These are phyloP conservation scores for Dreissena rostriformis DNA, from an alignment of 1,140 invertebrate species.

Conservation along the genomic window DNA sequence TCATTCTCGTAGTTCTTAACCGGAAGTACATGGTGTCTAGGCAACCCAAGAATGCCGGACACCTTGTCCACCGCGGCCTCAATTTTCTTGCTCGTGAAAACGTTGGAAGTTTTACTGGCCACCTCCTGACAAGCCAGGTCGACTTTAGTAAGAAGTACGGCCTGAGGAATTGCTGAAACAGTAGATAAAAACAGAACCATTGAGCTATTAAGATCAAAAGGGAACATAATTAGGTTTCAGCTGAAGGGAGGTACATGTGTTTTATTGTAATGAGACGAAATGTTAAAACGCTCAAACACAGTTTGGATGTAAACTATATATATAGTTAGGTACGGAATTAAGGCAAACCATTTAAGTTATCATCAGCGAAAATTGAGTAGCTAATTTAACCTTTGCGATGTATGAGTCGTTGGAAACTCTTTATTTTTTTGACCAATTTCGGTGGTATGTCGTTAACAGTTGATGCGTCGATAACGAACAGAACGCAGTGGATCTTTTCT, in stretches of 20 bases:
- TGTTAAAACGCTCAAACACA: too few species aligned
- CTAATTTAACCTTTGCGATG: conserved; percentile 7
- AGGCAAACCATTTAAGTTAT: too few species aligned
- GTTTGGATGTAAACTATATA: too few species aligned
- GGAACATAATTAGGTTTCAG: too few species aligned
- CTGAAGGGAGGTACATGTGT: too few species aligned
- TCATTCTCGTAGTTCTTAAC: conserved; percentile 55
- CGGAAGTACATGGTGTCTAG: conserved; percentile 45
- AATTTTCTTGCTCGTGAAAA: conserved; percentile 39
- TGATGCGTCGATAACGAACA: conserved; percentile 34
- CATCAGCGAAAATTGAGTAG: too few species aligned
- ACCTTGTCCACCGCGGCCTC: conserved; percentile 48
- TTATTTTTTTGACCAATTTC: conserved; percentile 33
- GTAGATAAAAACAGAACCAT: too few species aligned
- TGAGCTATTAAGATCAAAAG: too few species aligned
- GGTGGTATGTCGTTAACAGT: conserved; percentile 23
- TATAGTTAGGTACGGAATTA: too few species aligned
- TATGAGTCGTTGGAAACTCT: conserved; percentile 3
- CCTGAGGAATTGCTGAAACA: conserved; percentile 50
- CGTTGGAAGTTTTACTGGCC: conserved; percentile 8
- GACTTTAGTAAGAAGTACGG: conserved; percentile 52
- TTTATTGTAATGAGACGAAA: too few species aligned
- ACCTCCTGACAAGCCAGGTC: conserved; percentile 45
- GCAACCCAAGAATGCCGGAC: conserved; percentile 46
- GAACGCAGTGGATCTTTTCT: conserved; percentile 50